Evolutionary conservation across 2,113 vertebrate genomes (phyloP).

Genomic region (Noctilio leporinus): DNA sequence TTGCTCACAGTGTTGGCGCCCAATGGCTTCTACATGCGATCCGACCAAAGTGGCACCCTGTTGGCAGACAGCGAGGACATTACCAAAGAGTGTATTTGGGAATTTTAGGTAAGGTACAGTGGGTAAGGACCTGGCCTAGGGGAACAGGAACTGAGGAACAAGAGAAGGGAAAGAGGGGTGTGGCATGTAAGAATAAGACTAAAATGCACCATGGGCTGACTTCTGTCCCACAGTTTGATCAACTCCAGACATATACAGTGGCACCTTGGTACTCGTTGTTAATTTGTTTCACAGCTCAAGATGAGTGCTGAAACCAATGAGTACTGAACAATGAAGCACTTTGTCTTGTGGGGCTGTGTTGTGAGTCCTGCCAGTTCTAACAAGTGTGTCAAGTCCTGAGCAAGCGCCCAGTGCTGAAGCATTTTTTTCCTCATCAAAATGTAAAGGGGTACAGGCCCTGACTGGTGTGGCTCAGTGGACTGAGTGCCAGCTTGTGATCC

Average conservation of each 20-base stretch:
- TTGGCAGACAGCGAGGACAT: conserved; percentile 61
- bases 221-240: not conserved
- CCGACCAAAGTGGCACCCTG: conserved; percentile 60
- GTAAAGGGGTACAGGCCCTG: too few species aligned
- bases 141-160: not conserved
- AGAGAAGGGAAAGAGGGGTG: not conserved
- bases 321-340: too few species aligned
- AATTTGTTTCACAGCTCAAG: too few species aligned
- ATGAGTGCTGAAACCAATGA: too few species aligned
- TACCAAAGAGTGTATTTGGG: conserved; percentile 74
- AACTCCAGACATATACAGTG: not conserved
- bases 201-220: not conserved
- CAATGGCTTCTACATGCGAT: conserved; percentile 72
- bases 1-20: conserved; percentile 68
- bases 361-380: too few species aligned
- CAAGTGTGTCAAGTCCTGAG: too few species aligned
- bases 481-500: too few species aligned
- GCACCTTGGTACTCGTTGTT: too few species aligned
- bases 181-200: not conserved
- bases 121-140: not conserved
- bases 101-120: conserved; percentile 68
- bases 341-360: too few species aligned
- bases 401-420: too few species aligned
- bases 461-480: too few species aligned
- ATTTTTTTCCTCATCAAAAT: too few species aligned